Conservation (phyloP, 2,113 vertebrate species). For the Hymenochirus boettgeri region DNA sequence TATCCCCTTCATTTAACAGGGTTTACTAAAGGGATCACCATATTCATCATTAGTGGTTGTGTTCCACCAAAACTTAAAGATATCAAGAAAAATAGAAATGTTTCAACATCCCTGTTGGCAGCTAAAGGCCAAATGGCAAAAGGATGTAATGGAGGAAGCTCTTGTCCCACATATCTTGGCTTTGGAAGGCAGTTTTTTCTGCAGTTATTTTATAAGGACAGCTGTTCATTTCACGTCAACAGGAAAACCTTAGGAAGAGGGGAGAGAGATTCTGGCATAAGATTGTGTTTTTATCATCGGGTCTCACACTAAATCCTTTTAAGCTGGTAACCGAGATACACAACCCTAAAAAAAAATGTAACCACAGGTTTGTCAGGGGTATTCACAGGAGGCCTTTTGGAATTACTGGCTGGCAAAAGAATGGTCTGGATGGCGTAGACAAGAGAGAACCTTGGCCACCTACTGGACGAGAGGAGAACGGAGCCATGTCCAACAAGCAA, state of each 20-base stretch:
- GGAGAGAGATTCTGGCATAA: slow-evolving; percentile 22
- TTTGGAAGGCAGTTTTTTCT: not conserved
- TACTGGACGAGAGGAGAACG: not conserved
- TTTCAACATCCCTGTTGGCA: no score
- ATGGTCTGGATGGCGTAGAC: slow-evolving; percentile 50
- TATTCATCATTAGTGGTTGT: no score
- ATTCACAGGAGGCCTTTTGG: slow-evolving; percentile 44
- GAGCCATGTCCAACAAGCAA: not conserved
- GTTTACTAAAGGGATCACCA: no score
- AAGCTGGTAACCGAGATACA: slow-evolving; percentile 66
- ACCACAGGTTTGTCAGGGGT: slow-evolving; percentile 27
- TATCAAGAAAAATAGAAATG: no score
- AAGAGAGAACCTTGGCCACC: slow-evolving; percentile 48
- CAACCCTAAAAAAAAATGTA: slow-evolving; percentile 16
- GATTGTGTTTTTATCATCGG: slow-evolving; percentile 10
- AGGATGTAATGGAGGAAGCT: not conserved
- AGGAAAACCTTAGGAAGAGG: not conserved
- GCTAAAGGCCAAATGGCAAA: no score
- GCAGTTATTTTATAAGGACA: not conserved
- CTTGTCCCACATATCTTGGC: not conserved
- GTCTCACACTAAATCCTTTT: slow-evolving; percentile 62
- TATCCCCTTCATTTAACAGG: no score
- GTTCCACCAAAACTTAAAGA: no score
- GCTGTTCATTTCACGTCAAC: not conserved
- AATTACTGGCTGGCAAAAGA: slow-evolving; percentile 63